A percentile compares a stretch with the other conserved stretches of the same genome.
Evolutionary conservation across 2,797 vertebrate genomes (phyloP).

Genomic region (Cetoscarus ocellatus): DNA sequence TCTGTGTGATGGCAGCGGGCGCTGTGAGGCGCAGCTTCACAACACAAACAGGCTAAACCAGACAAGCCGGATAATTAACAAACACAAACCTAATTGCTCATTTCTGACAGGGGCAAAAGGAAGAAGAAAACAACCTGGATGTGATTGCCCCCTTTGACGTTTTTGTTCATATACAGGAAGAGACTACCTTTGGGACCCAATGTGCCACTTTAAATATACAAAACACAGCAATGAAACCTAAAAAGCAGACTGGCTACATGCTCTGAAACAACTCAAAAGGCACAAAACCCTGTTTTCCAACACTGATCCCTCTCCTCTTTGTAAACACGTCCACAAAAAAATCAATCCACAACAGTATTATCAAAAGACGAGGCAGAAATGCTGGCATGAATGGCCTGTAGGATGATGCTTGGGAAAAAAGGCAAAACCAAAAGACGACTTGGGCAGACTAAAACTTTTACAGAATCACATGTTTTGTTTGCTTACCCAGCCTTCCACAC

Average conservation of each 20-base stretch:
- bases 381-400: slow-evolving; percentile 2
- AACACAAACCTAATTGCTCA: slow-evolving; percentile 89
- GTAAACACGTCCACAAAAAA: slow-evolving; percentile 63
- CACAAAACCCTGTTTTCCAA: slow-evolving; percentile 65
- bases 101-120: slow-evolving; percentile 87
- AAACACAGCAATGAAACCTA: slow-evolving; percentile 61
- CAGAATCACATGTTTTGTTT: slow-evolving; percentile 1
- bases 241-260: slow-evolving; percentile 64
- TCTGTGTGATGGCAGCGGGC: slow-evolving; percentile 78
- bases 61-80: slow-evolving; percentile 89
- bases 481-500: slow-evolving; percentile 94
- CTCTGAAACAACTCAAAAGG: slow-evolving; percentile 63
- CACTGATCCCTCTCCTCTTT: slow-evolving; percentile 60
- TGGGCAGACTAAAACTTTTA: not conserved
- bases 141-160: slow-evolving; percentile 80
- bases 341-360: slow-evolving; percentile 51
- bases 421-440: not conserved
- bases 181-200: slow-evolving; percentile 69
- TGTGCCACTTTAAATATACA: slow-evolving; percentile 71
- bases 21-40: slow-evolving; percentile 80
- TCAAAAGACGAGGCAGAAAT: slow-evolving; percentile 13
- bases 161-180: slow-evolving; percentile 64
- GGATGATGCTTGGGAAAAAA: not conserved
- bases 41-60: slow-evolving; percentile 86
- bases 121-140: slow-evolving; percentile 85